These are phyloP conservation scores for Pachyrhynchus sulphureomaculatus DNA, from an alignment of 1,140 invertebrate genomes.

Conservation along the genomic window DNA sequence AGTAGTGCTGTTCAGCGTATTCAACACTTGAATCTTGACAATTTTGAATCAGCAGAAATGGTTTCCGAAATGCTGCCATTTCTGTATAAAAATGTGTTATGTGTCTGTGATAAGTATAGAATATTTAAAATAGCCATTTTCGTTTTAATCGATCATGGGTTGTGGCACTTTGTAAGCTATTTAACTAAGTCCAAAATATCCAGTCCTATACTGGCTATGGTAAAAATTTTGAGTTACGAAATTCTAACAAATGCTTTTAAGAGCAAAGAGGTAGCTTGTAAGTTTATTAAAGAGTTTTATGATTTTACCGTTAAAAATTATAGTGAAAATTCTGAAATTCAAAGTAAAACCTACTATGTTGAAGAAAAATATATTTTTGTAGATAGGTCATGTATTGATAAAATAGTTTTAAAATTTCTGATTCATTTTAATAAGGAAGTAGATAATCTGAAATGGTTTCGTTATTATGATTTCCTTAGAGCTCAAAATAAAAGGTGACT, in stretches of 20 bases:
- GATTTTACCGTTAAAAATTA: too few relatives aligned
- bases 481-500: too few relatives aligned
- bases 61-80: conserved; percentile 7
- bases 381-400: too few relatives aligned
- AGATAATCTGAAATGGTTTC: too few relatives aligned
- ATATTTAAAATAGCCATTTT: conserved; percentile 18
- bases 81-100: not conserved
- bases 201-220: not conserved
- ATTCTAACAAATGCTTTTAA: not conserved
- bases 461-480: too few relatives aligned
- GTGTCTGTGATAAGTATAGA: not conserved
- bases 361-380: too few relatives aligned
- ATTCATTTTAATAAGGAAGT: too few relatives aligned
- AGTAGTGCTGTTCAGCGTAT: conserved; percentile 5
- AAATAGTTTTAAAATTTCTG: too few relatives aligned
- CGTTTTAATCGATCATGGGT: conserved; percentile 2
- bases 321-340: too few relatives aligned
- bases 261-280: not conserved
- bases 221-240: not conserved
- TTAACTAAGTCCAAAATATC: not conserved
- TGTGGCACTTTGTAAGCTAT: conserved; percentile 7
- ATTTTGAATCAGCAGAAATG: conserved; percentile 19
- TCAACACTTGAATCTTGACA: not conserved
- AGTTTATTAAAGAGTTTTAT: conserved; percentile 14
- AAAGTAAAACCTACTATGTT: too few relatives aligned